Evolutionary conservation across 2,113 vertebrate species (phyloP), one percentile per base, ranked within the genome.

Genomic region (Genyomyrus donnyi): DNA sequence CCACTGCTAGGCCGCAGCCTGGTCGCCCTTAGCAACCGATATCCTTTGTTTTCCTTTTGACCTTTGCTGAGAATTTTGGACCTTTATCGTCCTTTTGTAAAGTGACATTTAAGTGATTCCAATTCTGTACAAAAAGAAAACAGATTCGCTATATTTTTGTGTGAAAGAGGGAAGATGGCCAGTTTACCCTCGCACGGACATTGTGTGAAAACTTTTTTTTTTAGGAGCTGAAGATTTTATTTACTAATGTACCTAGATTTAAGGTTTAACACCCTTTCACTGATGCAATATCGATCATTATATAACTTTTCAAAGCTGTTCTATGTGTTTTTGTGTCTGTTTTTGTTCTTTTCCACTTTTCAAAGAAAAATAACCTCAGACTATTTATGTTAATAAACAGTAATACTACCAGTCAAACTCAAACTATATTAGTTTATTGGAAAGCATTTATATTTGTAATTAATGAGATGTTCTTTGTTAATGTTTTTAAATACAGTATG

Each of bases 101-200:
- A 96, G 95, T 96, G 95, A 96, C 96, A 94, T 96, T 62, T 83
- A 39, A 94, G 94, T 94, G 93, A 91, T 94, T 95, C 58, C 35
- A 88, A 95, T 95, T 94, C 93, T 93, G 92, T 92, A 90, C 70
- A 50, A 95, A 92, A 92, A 39, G 94, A 92, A 95, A 93, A 94
- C 31, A 42, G 74, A 93, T 94, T 94, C 91, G 95, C 92, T 96
- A 96, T 96, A 95, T 96, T 96, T 96, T 95, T 94, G 95, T 88
- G 91, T 90, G 92, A 95, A 96, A 94, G 91, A 24, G 90, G 94
- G 92, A 94, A 83, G 15, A 31, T 52, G 53, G 49, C n/a, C 77
- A 15, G 74, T 46, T 80, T 53, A 90, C 87, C 49, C 90, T 88
- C 48, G 11, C 83, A 88, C 42, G 24, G n/a, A 90, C 74, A 49